Conservation (phyloP, 2,113 vertebrate genomes). For the Apeltes quadracus region DNA sequence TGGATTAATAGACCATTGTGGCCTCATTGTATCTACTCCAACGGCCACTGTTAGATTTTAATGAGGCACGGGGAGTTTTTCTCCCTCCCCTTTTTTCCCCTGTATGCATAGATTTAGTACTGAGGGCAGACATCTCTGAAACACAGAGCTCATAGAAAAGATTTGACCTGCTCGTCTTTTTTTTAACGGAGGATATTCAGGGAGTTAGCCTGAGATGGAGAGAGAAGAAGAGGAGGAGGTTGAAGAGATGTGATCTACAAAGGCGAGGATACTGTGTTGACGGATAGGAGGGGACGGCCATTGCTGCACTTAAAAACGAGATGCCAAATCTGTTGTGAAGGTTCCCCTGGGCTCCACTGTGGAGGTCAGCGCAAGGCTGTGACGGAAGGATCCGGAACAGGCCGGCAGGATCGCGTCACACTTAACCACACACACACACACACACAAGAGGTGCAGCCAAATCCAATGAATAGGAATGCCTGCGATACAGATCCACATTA, state of each 20-base stretch:
- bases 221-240: constrained; percentile 30
- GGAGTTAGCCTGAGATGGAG: constrained; percentile 41
- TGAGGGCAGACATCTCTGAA: constrained; percentile 24
- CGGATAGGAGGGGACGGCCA: constrained; percentile 79
- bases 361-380: constrained; percentile 77
- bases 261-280: constrained; percentile 74
- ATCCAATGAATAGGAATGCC: constrained; percentile 18
- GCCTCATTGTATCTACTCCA: constrained; percentile 56
- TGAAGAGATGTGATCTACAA: constrained; percentile 74
- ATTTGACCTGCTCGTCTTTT: constrained; percentile 30
- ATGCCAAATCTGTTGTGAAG: constrained; percentile 82
- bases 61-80: constrained; percentile 57
- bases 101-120: constrained; percentile 40
- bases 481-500: not conserved
- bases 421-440: constrained; percentile 19
- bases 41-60: constrained; percentile 62
- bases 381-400: constrained; percentile 59
- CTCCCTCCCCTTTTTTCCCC: not conserved
- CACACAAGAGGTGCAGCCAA: constrained; percentile 5
- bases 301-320: constrained; percentile 71
- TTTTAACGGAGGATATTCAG: constrained; percentile 40
- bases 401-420: constrained; percentile 54
- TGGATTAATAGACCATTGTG: constrained; percentile 72
- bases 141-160: constrained; percentile 35
- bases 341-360: constrained; percentile 75